Base-by-base conservation (phyloP, 2,797 vertebrate genomes). In the Scyliorhinus canicula region DNA sequence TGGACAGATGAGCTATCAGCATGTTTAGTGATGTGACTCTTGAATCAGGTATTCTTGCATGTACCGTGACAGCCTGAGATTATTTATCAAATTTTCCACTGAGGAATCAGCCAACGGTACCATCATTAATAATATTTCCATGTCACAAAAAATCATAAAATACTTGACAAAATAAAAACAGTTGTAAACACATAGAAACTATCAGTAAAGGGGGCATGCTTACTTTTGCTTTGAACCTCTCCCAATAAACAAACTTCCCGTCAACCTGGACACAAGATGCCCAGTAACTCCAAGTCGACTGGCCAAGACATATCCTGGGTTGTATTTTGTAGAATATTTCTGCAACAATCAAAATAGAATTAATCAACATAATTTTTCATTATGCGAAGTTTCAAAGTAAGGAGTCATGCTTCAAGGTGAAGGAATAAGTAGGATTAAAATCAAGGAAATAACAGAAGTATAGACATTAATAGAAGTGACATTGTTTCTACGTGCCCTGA, bases 181-280 rank as follows among this genome's bases (percentile, higher is more conserved):
- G n/a, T 7, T 40, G 19, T 24, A 63, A 26, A 57, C 16, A 52
- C 12, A 16, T 11, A 12, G 55, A 55, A 57, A 90, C 19, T n/a
- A 57, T 90, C 31, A 90, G 40, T 65, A 65, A 65, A 91, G 57
- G n/a, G n/a, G n/a, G 60, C 82, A 95, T 96, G 97, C 98, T 98
- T 96, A 99, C 99, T 99, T 99, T 97, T 97, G 98, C 97, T 98
- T 99, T 94, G 98, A 98, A 96, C 99, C 99, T 97, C 99, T 98
- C 96, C 98, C 99, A 95, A 99, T 98, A 97, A 99, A 99, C 96
- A 99, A 98, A 97, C 99, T 99, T 96, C 99, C 99, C 67, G 99
- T 99, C 97, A 99, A 99, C 97, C 99, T 98, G 96, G 99, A 99
- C 95, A 99, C 99, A 95, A 99, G 98, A 97, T 99, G 99, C 97